These are phyloP conservation scores for Mystacornis crossleyi DNA, from an alignment of 2,113 vertebrate species.

Conservation along the genomic window DNA sequence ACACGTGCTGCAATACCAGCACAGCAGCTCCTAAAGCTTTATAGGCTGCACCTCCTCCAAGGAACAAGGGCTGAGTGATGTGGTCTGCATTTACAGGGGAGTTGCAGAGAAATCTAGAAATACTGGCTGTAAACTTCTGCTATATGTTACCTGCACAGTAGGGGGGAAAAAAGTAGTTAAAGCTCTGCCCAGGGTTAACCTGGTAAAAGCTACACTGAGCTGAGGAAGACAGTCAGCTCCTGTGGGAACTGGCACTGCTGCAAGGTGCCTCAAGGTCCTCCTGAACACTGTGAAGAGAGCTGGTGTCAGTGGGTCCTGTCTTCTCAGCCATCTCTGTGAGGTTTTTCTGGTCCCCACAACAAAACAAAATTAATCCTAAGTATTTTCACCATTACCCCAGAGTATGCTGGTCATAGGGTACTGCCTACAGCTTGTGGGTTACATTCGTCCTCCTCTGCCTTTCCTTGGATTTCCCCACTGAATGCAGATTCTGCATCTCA, in stretches of 20 bases:
- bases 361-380: neutral
- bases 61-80: neutral
- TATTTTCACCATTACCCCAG: neutral
- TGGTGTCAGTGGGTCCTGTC: neutral
- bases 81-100: neutral
- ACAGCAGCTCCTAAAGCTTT: neutral
- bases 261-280: rapidly evolving
- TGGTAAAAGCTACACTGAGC: neutral
- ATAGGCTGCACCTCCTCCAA: neutral
- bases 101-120: neutral
- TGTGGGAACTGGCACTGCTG: neutral
- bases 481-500: neutral
- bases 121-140: neutral
- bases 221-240: neutral
- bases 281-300: neutral
- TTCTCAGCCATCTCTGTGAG: neutral
- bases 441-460: neutral
- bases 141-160: neutral
- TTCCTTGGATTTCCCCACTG: neutral
- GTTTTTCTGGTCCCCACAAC: neutral
- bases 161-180: too few species aligned
- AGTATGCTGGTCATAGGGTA: too few species aligned
- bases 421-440: neutral
- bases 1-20: rapidly evolving
- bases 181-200: neutral